phyloP scores from a whole-genome alignment of 2,113 vertebrate genomes.

The Alligator sinensis region DNA sequence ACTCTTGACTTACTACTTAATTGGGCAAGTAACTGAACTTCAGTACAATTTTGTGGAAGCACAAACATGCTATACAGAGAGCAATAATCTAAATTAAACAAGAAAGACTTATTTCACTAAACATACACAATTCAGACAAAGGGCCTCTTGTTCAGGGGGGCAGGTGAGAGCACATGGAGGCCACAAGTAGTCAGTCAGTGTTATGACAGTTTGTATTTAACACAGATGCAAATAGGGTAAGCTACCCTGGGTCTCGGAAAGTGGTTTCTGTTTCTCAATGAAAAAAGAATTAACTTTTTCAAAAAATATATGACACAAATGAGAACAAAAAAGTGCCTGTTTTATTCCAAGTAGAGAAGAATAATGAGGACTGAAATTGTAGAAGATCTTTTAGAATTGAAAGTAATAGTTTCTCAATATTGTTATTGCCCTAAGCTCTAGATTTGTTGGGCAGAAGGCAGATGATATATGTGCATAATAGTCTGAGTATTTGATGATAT shows the following conservation, averaged over 20 bases:
- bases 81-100: slow-evolving; percentile 37
- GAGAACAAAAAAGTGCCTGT: slow-evolving; percentile 21
- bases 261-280: neutral
- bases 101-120: slow-evolving; percentile 32
- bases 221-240: neutral
- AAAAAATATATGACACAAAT: neutral
- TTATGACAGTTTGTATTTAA: slow-evolving; percentile 38
- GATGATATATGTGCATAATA: neutral
- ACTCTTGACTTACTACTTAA: neutral
- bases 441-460: neutral
- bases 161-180: slow-evolving; percentile 57
- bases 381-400: neutral
- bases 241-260: slow-evolving; percentile 8
- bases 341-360: slow-evolving; percentile 9
- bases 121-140: slow-evolving; percentile 51
- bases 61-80: slow-evolving; percentile 15
- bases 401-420: slow-evolving; percentile 4
- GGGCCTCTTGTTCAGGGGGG: slow-evolving; percentile 45
- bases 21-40: neutral
- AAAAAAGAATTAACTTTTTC: neutral
- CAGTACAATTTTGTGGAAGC: neutral
- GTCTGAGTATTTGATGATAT: neutral
- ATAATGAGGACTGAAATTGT: neutral
- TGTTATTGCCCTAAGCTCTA: neutral
- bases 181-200: slow-evolving; percentile 10